phyloP scores from a whole-genome alignment of 2,888 invertebrate species.

The Chrysotoxum bicinctum region DNA sequence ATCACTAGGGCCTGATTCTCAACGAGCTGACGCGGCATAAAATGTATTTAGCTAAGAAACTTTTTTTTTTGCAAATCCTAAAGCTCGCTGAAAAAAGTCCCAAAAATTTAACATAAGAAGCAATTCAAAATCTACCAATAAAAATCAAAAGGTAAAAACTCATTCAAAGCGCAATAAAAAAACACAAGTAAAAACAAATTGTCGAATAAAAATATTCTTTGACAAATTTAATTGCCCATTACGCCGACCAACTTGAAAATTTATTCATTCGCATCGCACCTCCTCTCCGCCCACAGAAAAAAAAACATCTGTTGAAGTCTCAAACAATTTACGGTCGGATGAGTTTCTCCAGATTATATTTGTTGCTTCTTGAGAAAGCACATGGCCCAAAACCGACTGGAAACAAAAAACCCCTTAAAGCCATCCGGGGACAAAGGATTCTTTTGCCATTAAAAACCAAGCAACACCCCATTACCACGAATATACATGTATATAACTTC shows the following conservation, averaged over 20 bases:
- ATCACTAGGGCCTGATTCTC: too few species aligned
- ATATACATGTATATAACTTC: not conserved
- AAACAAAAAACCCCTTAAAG: constrained; percentile 60
- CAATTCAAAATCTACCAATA: too few species aligned
- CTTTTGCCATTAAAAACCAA: constrained; percentile 54
- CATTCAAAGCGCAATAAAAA: constrained; percentile 1
- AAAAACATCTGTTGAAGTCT: constrained; percentile 71
- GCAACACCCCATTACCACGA: constrained; percentile 61
- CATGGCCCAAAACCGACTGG: constrained; percentile 14
- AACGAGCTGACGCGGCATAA: too few species aligned
- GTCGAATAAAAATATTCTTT: constrained; percentile 43
- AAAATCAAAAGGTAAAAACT: constrained; percentile 5
- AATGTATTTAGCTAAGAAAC: too few species aligned
- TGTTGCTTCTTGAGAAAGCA: constrained; percentile 68
- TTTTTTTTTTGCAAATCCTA: too few species aligned
- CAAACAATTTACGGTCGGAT: constrained; percentile 68
- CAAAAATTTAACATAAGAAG: not conserved
- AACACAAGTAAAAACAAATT: constrained; percentile 26
- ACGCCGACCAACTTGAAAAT: constrained; percentile 62
- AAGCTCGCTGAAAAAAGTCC: too few species aligned
- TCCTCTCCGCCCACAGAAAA: not conserved
- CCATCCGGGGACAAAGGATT: constrained; percentile 67
- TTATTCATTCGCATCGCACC: constrained; percentile 70
- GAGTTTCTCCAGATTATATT: constrained; percentile 66
- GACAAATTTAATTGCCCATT: constrained; percentile 73